Evolutionary conservation across 2,888 invertebrate genomes (phyloP).

Genomic region (Sialis lutaria): DNA sequence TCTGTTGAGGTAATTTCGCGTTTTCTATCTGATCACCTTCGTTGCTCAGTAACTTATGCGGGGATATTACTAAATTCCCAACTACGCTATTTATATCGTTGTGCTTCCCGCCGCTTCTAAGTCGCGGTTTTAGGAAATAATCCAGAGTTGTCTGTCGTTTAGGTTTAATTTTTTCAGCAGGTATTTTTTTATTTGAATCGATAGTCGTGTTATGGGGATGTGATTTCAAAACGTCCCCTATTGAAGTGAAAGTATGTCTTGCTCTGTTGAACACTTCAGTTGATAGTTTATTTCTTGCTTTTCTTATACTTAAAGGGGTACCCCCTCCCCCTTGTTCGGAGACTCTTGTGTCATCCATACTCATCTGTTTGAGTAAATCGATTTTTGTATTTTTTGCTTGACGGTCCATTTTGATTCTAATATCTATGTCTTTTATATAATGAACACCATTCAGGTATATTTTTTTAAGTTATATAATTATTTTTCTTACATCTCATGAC

Average conservation of each 20-base stretch:
- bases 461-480: no score
- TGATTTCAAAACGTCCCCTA: conserved; percentile 30
- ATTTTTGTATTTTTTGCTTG: background rate
- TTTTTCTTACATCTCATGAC: no score
- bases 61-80: conserved; percentile 10
- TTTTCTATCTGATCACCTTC: conserved; percentile 21
- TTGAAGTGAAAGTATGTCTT: conserved; percentile 27
- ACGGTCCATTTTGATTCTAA: background rate
- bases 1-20: background rate
- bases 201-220: conserved; percentile 16
- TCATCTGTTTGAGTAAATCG: background rate
- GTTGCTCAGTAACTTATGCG: conserved; percentile 18
- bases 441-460: no score
- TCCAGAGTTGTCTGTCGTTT: conserved; percentile 28
- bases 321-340: conserved; percentile 3
- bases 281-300: conserved; percentile 27
- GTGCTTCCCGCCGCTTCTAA: conserved; percentile 17
- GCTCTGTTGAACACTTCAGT: conserved; percentile 30
- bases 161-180: conserved; percentile 17
- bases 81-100: conserved; percentile 18
- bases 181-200: conserved; percentile 9
- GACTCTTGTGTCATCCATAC: background rate
- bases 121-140: conserved; percentile 25
- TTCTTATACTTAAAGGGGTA: conserved; percentile 12
- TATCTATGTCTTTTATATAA: no score